Percentiles rank a stretch among this genome's conserved stretches.
Conservation (phyloP, 2,888 invertebrate genomes). For the Calliscelio sp. region DNA sequence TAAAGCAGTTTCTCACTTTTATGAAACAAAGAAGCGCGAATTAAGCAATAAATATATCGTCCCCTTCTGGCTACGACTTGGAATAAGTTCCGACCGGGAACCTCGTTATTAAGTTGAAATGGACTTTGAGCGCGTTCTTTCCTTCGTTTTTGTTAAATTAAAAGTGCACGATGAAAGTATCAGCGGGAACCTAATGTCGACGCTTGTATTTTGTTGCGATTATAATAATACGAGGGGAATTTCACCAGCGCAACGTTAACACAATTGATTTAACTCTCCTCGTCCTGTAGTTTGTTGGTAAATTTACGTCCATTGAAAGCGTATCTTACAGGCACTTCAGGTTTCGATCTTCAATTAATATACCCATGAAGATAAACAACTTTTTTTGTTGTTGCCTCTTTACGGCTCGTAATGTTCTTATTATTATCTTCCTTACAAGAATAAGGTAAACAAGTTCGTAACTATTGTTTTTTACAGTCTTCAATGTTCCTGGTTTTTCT, state of each 20-base stretch:
- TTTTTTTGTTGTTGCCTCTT: no score
- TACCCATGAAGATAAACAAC: no score
- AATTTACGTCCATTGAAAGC: no score
- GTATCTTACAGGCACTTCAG: no score
- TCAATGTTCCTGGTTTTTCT: no score
- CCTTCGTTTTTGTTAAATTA: conserved; percentile 51
- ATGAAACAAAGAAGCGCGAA: conserved; percentile 85
- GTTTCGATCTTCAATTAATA: no score
- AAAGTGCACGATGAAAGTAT: conserved; percentile 46
- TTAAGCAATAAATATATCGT: conserved; percentile 83
- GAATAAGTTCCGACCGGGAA: conserved; percentile 62
- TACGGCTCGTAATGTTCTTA: no score
- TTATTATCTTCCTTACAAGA: no score
- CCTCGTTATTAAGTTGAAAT: conserved; percentile 71
- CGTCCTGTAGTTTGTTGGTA: not conserved
- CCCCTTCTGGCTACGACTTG: conserved; percentile 65
- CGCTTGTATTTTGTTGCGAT: conserved; percentile 44
- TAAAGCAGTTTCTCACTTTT: conserved; percentile 85
- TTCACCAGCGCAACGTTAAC: not conserved
- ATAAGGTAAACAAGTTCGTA: no score
- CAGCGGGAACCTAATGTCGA: conserved; percentile 26
- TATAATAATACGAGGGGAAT: conserved; percentile 47
- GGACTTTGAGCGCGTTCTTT: conserved; percentile 45
- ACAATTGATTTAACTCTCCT: conserved; percentile 36
- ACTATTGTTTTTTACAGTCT: no score